Evolutionary conservation across 2,888 invertebrate genomes (phyloP).

Genomic region (Sepioteuthis lessoniana): DNA sequence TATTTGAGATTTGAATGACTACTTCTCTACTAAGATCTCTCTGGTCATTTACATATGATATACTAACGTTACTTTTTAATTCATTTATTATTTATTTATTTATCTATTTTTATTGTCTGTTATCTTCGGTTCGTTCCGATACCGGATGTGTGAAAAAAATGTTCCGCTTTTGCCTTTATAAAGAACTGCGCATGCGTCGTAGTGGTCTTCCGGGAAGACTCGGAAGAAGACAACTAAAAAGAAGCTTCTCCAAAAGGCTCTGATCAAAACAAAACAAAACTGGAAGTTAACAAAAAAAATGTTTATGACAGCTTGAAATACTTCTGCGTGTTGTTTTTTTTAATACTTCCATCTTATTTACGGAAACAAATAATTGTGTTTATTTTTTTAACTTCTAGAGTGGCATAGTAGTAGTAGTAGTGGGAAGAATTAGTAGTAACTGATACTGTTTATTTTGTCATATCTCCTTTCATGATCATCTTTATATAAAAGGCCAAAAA

Average conservation of each 20-base stretch:
- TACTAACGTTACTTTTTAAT: neutral
- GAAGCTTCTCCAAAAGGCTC: neutral
- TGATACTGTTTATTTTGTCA: neutral
- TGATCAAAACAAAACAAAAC: neutral
- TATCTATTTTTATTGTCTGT: too few species aligned
- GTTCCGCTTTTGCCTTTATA: neutral
- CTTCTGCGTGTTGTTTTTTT: neutral
- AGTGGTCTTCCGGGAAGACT: slow-evolving; percentile 23
- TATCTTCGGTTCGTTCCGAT: neutral
- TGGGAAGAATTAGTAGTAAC: neutral
- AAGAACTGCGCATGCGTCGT: neutral
- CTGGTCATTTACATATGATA: neutral
- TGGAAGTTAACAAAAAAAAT: neutral
- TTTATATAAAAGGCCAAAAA: neutral
- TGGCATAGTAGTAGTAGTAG: neutral
- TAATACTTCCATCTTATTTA: neutral
- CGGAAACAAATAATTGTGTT: neutral
- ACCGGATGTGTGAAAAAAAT: neutral
- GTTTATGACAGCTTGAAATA: neutral
- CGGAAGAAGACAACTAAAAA: slow-evolving; percentile 34
- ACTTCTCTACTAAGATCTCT: neutral
- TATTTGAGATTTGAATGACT: neutral
- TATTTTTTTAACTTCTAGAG: neutral
- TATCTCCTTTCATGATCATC: neutral
- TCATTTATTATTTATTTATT: neutral